Conservation (phyloP, 2,888 invertebrate species). For the Patella ulyssiponensis region DNA sequence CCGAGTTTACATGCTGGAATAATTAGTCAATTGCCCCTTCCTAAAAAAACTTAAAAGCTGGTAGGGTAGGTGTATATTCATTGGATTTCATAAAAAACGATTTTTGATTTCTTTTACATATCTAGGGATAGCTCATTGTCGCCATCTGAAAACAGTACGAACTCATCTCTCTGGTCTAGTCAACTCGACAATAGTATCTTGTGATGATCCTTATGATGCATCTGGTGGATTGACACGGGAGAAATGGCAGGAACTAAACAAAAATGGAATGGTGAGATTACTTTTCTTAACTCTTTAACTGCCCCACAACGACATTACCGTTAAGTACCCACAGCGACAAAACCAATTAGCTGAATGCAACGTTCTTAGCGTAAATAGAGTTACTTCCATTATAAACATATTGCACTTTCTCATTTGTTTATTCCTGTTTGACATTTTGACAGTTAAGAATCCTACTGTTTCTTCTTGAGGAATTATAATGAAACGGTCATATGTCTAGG, state of each 20-base stretch:
- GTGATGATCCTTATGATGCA: slow-evolving; percentile 61
- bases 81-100: no score
- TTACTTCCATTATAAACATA: no score
- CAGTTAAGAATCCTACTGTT: no score
- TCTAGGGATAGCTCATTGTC: slow-evolving; percentile 87
- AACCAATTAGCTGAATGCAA: background rate
- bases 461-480: no score
- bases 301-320: background rate
- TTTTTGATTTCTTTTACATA: background rate
- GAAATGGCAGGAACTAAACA: slow-evolving; percentile 80
- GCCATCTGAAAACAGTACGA: slow-evolving; percentile 91
- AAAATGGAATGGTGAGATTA: slow-evolving; percentile 68
- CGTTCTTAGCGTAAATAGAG: no score
- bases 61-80: no score
- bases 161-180: slow-evolving; percentile 93
- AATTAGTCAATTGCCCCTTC: no score
- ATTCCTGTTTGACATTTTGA: no score
- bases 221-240: slow-evolving; percentile 79
- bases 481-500: no score
- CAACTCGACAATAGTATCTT: slow-evolving; percentile 73
- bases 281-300: background rate
- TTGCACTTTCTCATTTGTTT: no score
- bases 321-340: background rate
- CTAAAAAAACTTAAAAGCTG: no score
- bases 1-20: no score